A percentile compares a stretch with the other conserved stretches of the same genome.
These are phyloP conservation scores for Felis chaus DNA, from an alignment of 2,113 vertebrate species.

Conservation along the genomic window DNA sequence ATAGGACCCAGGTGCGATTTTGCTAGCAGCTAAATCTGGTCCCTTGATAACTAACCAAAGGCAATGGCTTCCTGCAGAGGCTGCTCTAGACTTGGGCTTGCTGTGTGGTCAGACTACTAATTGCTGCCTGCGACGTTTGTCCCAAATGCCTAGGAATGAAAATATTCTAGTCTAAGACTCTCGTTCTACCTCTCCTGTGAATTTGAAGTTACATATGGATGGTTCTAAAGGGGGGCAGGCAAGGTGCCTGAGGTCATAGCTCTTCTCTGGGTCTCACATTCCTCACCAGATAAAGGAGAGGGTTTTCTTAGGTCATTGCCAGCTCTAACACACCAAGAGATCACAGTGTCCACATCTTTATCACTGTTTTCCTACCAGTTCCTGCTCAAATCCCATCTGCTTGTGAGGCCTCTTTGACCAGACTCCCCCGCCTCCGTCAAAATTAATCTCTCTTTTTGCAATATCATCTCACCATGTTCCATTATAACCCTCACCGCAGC, in stretches of 20 bases:
- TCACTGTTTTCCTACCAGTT: not conserved
- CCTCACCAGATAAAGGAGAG: not conserved
- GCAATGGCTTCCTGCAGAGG: not conserved
- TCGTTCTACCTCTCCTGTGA: not conserved
- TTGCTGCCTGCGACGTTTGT: not conserved
- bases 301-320: not conserved
- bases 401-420: not conserved
- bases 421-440: not conserved
- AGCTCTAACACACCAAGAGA: not conserved
- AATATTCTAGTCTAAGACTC: not conserved
- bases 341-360: not conserved
- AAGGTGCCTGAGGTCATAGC: not conserved
- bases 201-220: not conserved
- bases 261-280: not conserved
- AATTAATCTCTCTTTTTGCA: not conserved
- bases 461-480: not conserved
- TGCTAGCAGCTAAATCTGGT: constrained; percentile 57
- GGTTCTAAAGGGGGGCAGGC: not conserved
- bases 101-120: constrained; percentile 45
- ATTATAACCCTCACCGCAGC: not conserved
- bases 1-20: not conserved
- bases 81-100: not conserved
- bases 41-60: constrained; percentile 34
- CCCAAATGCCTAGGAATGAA: constrained; percentile 7
- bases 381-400: not conserved